phyloP scores from a whole-genome alignment of 37 sponge, comb jelly and placozoan species.

The Crambe crambe region DNA sequence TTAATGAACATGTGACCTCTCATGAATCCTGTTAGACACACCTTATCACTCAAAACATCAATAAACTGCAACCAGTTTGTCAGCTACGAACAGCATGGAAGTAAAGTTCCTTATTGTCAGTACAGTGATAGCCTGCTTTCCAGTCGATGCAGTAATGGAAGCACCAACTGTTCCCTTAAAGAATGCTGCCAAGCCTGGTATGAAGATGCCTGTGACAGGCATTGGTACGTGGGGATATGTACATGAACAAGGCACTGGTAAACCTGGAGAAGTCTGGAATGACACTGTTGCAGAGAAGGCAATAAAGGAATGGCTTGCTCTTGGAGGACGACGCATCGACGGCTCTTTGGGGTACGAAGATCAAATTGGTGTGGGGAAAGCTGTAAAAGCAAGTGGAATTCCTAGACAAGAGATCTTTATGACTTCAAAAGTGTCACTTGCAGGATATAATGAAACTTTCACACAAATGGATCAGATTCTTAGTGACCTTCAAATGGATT shows the following conservation, averaged over 20 bases:
- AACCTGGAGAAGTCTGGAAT: slow-evolving; percentile 34
- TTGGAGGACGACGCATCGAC: slow-evolving; percentile 26
- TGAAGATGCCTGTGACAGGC: slow-evolving; percentile 28
- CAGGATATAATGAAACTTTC: slow-evolving; percentile 37
- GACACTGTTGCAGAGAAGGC: slow-evolving; percentile 23
- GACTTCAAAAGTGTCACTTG: slow-evolving; percentile 22
- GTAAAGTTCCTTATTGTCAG: too few species aligned
- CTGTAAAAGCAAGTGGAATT: slow-evolving; percentile 4
- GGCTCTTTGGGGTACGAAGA: not conserved
- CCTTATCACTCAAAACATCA: too few species aligned
- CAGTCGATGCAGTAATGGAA: not conserved
- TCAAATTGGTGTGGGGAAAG: slow-evolving; percentile 22
- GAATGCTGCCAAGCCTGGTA: slow-evolving; percentile 45
- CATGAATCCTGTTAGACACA: too few species aligned
- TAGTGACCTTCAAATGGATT: slow-evolving; percentile 9
- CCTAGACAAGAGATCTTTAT: slow-evolving; percentile 38
- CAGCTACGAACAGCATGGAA: too few species aligned
- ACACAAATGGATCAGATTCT: not conserved
- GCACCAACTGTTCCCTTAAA: slow-evolving; percentile 4
- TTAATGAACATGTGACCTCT: too few species aligned
- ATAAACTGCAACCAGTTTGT: too few species aligned
- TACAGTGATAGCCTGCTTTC: too few species aligned
- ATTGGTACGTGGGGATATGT: slow-evolving; percentile 31
- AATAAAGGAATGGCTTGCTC: not conserved
- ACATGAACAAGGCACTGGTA: not conserved